Evolutionary conservation across 2,113 vertebrate genomes (phyloP).

Genomic region (Egretta garzetta): DNA sequence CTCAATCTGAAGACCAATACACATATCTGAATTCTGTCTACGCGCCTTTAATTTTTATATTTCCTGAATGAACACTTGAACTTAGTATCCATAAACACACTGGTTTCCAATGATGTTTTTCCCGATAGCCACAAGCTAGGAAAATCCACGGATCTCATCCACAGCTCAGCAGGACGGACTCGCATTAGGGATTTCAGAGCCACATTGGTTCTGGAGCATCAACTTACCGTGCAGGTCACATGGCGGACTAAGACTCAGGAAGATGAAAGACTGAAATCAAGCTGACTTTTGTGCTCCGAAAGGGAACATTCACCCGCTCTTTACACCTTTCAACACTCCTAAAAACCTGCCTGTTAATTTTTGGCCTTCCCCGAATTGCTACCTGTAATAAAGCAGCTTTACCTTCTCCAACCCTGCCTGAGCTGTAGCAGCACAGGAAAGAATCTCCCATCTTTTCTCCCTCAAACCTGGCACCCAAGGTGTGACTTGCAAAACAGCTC

Average conservation of each 20-base stretch:
- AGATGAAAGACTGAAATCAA: background rate
- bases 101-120: background rate
- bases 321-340: background rate
- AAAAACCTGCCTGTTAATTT: background rate
- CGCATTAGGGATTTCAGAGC: background rate
- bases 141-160: background rate
- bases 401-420: background rate
- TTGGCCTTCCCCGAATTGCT: background rate
- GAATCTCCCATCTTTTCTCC: background rate
- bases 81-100: background rate
- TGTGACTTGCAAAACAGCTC: background rate
- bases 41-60: accelerated
- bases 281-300: background rate
- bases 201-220: background rate
- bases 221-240: background rate
- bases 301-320: background rate
- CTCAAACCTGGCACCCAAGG: background rate
- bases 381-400: background rate
- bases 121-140: background rate
- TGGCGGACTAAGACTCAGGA: background rate
- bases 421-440: background rate
- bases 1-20: background rate
- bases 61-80: background rate
- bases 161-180: background rate
- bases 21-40: background rate